phyloP scores from a whole-genome alignment of 2,797 vertebrate species.

The Menidia menidia region DNA sequence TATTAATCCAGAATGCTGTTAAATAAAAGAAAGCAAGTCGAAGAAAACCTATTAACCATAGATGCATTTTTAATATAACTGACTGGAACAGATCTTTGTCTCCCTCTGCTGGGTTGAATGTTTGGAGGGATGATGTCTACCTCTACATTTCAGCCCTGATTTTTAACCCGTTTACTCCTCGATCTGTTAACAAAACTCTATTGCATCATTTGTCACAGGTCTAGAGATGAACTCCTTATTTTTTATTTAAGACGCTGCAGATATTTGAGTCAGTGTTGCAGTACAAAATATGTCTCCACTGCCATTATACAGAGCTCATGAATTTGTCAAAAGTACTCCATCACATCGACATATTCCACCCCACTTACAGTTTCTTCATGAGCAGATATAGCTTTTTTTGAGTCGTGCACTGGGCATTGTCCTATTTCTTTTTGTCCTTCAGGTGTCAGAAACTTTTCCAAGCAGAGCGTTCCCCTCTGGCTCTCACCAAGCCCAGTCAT shows the following conservation, averaged over 20 bases:
- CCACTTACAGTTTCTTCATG: not conserved
- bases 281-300: not conserved
- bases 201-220: conserved; percentile 1
- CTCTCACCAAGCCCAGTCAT: conserved; percentile 68
- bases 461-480: conserved; percentile 51
- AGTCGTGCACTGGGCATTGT: conserved; percentile 24
- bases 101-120: conserved; percentile 77
- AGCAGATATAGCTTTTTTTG: conserved; percentile 24
- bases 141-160: not conserved
- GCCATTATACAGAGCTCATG: not conserved
- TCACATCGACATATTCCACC: not conserved
- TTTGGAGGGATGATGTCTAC: not conserved
- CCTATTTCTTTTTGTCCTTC: conserved; percentile 42
- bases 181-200: not conserved
- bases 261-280: not conserved
- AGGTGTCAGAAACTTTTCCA: conserved; percentile 49
- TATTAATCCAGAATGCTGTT: not conserved
- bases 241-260: conserved; percentile 13
- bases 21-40: not conserved
- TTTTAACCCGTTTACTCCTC: not conserved
- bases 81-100: conserved; percentile 65
- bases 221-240: not conserved
- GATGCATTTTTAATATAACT: not conserved
- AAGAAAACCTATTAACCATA: not conserved
- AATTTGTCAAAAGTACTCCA: not conserved